Base-by-base conservation (phyloP, 2,888 invertebrate species). In the Lomographa bimaculata region DNA sequence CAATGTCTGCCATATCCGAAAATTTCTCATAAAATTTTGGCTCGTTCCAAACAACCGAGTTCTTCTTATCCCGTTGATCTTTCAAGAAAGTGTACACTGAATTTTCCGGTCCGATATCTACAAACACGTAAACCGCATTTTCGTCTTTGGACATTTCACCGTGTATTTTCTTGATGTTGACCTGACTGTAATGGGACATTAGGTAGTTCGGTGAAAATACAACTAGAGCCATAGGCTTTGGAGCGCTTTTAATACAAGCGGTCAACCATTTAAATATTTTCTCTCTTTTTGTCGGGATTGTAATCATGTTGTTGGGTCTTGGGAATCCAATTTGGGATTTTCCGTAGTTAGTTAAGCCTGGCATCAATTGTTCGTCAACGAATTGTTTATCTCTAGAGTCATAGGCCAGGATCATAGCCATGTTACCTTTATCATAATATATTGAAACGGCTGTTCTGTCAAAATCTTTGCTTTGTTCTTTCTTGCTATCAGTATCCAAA, bases 191-290 rank as follows among this genome's bases (percentile, higher is more conserved):
- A 43, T 68, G 67, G 35, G 79, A 71, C 54, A 69, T 77, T 67
- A 86, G 70, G 55, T 80, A 86, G 64, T 83, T 85, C 7, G 81
- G 78, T 3, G 86, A 79, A 57, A 87, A 87, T 45, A 87, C 64
- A 17, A 85, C 74, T 14, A 85, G 44, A 7, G 61, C 67, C 5
- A 66, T 67, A 24, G 46, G 46, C 9, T 60, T 56, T 2, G 23
- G 32, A 6, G 12, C 7, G 8, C 14, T 8, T 12, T n/a, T 23
- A 19, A 30, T 1, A 12, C 30, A 18, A 18, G 16, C 12, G 18
- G 7, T 19, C 5, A 36, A 27, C 23, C 42, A 24, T 11, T 32
- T 27, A 1, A 19, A 6, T 4, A 27, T 12, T 44, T 59, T 64
- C 5, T 63, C 51, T 36, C 60, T 65, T 17, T 54, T 60, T 7